Conservation (phyloP, 2,797 vertebrate genomes). For the Sebastes kiyomatsui region DNA sequence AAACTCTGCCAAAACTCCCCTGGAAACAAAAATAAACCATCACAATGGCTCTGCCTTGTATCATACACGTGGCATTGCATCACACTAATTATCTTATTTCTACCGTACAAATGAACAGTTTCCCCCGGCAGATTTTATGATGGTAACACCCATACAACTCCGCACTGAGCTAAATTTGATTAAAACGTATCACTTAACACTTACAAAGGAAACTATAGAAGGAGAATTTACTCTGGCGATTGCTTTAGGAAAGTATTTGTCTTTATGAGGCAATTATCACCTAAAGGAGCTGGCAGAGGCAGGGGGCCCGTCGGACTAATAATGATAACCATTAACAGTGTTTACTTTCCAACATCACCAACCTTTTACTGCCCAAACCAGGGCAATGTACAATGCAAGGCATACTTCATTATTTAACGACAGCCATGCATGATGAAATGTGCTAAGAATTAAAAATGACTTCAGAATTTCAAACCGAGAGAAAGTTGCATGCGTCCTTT, state of each 20-base stretch:
- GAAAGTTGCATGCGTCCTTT: not conserved
- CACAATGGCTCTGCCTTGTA: slow-evolving; percentile 50
- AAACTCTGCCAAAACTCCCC: slow-evolving; percentile 47
- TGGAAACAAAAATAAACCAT: slow-evolving; percentile 71
- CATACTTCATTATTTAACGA: slow-evolving; percentile 49
- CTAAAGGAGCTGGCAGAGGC: slow-evolving; percentile 65
- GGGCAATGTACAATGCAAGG: slow-evolving; percentile 27
- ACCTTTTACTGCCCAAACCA: slow-evolving; percentile 53
- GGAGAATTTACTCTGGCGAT: slow-evolving; percentile 56
- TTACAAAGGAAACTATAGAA: slow-evolving; percentile 56
- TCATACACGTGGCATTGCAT: slow-evolving; percentile 61
- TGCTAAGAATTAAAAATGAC: slow-evolving; percentile 31
- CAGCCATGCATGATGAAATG: slow-evolving; percentile 37
- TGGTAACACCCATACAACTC: slow-evolving; percentile 50
- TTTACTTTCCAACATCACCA: slow-evolving; percentile 67
- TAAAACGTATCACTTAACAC: slow-evolving; percentile 65
- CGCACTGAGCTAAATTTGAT: slow-evolving; percentile 50
- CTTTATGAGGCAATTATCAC: slow-evolving; percentile 81
- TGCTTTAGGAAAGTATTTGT: slow-evolving; percentile 74
- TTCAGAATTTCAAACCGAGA: not conserved
- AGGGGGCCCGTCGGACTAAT: slow-evolving; percentile 63
- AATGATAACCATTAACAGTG: slow-evolving; percentile 76
- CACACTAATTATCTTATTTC: slow-evolving; percentile 64
- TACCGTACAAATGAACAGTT: slow-evolving; percentile 66
- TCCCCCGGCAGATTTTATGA: slow-evolving; percentile 58